Conservation (phyloP, 2,113 vertebrate genomes). For the Phocoena sinus region DNA sequence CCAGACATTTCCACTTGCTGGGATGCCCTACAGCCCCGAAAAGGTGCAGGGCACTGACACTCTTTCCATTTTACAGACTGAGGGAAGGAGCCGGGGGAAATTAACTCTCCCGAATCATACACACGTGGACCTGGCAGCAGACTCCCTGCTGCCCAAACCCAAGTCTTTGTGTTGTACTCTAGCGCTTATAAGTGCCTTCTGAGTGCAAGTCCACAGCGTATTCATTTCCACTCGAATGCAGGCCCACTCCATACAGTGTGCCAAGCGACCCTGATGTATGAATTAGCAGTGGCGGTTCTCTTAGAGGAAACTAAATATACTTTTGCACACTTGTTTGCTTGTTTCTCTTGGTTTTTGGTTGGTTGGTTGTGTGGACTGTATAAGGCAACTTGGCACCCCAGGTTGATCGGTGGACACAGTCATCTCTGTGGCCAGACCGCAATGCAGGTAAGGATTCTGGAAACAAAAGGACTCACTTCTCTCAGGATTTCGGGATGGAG, state of each 20-base stretch:
- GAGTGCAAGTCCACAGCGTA: constrained; percentile 56
- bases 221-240: constrained; percentile 41
- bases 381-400: background rate
- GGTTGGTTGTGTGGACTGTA: background rate
- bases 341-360: background rate
- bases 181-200: background rate
- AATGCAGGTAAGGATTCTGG: background rate
- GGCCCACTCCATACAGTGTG: background rate
- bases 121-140: background rate
- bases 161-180: background rate
- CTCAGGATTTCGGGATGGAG: background rate
- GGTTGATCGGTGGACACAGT: background rate
- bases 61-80: background rate
- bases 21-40: too few species aligned
- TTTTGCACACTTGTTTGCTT: background rate
- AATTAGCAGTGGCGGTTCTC: background rate
- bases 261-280: constrained; percentile 48
- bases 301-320: background rate
- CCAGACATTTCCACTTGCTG: background rate
- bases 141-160: background rate
- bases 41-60: background rate
- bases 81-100: background rate
- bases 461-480: background rate
- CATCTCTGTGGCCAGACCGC: background rate
- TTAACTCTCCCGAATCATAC: background rate